Evolutionary conservation across 1,140 invertebrate genomes (phyloP).

Genomic region (Drosophila parvula): DNA sequence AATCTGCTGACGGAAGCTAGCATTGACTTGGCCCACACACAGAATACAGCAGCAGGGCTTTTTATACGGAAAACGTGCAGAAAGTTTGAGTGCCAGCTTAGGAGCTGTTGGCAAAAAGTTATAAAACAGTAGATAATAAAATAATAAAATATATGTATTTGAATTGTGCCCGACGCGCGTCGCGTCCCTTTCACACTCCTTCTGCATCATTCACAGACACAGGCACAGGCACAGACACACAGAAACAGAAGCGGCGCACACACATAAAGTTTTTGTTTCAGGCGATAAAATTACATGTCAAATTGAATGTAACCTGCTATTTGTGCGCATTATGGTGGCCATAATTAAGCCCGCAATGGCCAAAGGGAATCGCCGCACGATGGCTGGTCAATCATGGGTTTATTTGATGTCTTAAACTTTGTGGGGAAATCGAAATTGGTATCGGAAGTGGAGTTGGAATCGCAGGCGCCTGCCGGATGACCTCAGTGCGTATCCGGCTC

Average conservation of each 20-base stretch:
- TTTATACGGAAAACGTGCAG: slow-evolving; percentile 81
- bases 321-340: slow-evolving; percentile 74
- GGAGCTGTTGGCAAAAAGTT: slow-evolving; percentile 66
- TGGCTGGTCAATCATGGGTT: slow-evolving; percentile 77
- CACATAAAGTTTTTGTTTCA: slow-evolving; percentile 65
- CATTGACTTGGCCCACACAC: slow-evolving; percentile 43
- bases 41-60: slow-evolving; percentile 38
- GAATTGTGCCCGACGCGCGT: slow-evolving; percentile 64
- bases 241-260: not conserved
- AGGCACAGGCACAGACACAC: not conserved
- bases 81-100: slow-evolving; percentile 82
- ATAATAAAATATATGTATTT: slow-evolving; percentile 83
- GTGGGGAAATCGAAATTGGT: slow-evolving; percentile 23
- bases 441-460: not conserved
- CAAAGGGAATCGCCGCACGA: slow-evolving; percentile 52
- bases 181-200: slow-evolving; percentile 14
- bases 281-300: slow-evolving; percentile 81
- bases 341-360: slow-evolving; percentile 67
- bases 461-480: slow-evolving; percentile 64
- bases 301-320: slow-evolving; percentile 82
- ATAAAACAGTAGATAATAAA: slow-evolving; percentile 83
- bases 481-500: slow-evolving; percentile 45
- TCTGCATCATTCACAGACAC: not conserved
- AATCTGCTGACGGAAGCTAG: slow-evolving; percentile 80
- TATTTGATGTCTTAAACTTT: slow-evolving; percentile 74